A percentile compares a stretch with the other conserved stretches of the same genome.
Evolutionary conservation across 2,888 invertebrate species (phyloP).

Genomic region (Pammene fasciana): DNA sequence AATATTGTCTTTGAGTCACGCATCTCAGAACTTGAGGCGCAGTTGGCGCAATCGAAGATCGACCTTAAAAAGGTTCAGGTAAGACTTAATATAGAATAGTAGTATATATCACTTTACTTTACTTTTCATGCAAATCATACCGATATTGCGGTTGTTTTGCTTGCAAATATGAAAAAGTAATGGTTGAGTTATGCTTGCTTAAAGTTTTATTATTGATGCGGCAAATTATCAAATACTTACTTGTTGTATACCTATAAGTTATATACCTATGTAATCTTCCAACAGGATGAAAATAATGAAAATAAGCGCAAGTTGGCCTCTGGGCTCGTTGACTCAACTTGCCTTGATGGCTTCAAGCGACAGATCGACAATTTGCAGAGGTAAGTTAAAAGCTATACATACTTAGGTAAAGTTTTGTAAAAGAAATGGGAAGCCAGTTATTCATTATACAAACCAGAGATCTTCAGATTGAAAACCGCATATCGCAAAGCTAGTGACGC

Average conservation of each 20-base stretch:
- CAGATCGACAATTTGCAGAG: constrained; percentile 88
- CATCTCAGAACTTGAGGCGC: constrained; percentile 93
- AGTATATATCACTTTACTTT: background rate
- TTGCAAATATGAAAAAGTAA: background rate
- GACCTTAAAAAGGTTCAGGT: constrained; percentile 89
- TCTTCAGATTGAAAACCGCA: no score
- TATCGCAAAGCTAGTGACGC: no score
- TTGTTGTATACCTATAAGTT: no score
- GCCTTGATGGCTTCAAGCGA: constrained; percentile 85
- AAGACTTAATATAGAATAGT: constrained; percentile 34
- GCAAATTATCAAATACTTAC: no score
- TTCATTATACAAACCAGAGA: no score
- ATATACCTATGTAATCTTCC: background rate
- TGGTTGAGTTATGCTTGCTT: background rate
- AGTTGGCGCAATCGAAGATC: constrained; percentile 89
- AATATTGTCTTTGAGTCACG: constrained; percentile 92
- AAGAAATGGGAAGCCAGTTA: no score
- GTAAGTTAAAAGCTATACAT: constrained; percentile 57
- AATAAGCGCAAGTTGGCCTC: constrained; percentile 78
- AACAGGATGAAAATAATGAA: constrained; percentile 78
- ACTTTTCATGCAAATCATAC: background rate
- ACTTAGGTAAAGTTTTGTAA: no score
- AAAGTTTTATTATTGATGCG: background rate
- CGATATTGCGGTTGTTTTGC: background rate
- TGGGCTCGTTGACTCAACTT: constrained; percentile 80